phyloP scores from a whole-genome alignment of 2,797 vertebrate species.

The Premnoplex brunnescens region DNA sequence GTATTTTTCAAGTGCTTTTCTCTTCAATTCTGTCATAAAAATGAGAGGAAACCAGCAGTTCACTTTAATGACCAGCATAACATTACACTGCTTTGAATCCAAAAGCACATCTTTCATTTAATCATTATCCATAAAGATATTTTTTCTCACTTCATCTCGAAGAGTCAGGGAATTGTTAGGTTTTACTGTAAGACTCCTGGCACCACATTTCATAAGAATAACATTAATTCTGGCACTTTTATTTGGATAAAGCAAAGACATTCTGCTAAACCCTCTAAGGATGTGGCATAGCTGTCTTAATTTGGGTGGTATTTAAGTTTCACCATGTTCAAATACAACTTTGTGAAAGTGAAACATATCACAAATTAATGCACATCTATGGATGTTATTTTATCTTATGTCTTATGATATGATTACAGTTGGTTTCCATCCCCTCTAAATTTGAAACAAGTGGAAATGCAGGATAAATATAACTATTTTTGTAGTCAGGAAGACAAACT shows the following conservation, averaged over 20 bases:
- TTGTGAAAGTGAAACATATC: background rate
- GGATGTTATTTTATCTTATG: background rate
- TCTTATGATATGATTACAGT: background rate
- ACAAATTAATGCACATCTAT: background rate
- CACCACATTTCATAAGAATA: background rate
- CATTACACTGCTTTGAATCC: background rate
- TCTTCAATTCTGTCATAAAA: constrained; percentile 30
- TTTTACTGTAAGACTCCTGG: background rate
- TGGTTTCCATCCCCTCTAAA: background rate
- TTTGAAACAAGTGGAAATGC: background rate
- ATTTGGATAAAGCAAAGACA: background rate
- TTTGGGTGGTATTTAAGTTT: background rate
- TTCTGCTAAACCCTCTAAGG: background rate
- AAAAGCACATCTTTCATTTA: background rate
- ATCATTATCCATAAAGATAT: background rate
- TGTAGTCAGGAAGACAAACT: background rate
- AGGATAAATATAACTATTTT: background rate
- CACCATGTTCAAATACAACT: background rate
- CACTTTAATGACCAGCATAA: constrained; percentile 29
- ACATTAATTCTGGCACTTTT: background rate
- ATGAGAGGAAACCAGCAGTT: constrained; percentile 35
- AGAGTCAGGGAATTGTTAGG: background rate
- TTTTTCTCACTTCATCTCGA: background rate
- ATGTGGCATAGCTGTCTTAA: background rate
- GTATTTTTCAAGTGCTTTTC: constrained; percentile 23